These are phyloP conservation scores for Ephialtes manifestator DNA, from an alignment of 2,888 invertebrate genomes.

Conservation along the genomic window DNA sequence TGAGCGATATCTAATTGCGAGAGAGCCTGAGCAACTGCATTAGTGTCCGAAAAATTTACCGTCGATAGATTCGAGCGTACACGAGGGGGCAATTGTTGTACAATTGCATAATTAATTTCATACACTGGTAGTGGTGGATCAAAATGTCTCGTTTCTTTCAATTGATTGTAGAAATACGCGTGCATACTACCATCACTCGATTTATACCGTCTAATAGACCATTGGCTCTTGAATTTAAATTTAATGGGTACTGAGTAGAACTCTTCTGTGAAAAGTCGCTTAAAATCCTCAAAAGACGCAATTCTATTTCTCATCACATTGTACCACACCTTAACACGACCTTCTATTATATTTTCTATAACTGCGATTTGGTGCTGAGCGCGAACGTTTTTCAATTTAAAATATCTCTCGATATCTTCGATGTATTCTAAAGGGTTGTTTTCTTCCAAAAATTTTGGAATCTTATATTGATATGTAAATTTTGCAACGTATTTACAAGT, in stretches of 20 bases:
- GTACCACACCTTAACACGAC: conserved; percentile 62
- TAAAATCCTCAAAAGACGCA: conserved; percentile 47
- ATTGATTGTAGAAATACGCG: conserved; percentile 50
- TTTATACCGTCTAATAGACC: too few species aligned
- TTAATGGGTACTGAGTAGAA: conserved; percentile 61
- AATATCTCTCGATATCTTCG: conserved; percentile 39
- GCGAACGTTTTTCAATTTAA: conserved; percentile 37
- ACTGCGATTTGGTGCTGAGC: conserved; percentile 19
- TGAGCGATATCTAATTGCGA: conserved; percentile 36
- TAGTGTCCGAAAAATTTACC: conserved; percentile 40
- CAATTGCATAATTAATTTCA: conserved; percentile 52
- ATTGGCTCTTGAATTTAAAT: conserved; percentile 47
- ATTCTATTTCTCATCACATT: conserved; percentile 8
- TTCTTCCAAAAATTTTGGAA: conserved; percentile 34
- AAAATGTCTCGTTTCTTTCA: conserved; percentile 43
- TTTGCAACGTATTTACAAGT: conserved; percentile 35
- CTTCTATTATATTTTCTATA: conserved; percentile 47
- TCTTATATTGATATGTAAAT: conserved; percentile 32
- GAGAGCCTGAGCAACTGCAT: conserved; percentile 22
- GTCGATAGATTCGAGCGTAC: conserved; percentile 25
- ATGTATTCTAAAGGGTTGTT: conserved; percentile 29
- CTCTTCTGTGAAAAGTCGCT: conserved; percentile 39
- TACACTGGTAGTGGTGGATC: neutral
- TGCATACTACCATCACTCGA: too few species aligned
- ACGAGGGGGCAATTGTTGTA: conserved; percentile 34